Evolutionary conservation across 2,888 invertebrate genomes (phyloP).

Genomic region (Scrobipalpa atriplicella): DNA sequence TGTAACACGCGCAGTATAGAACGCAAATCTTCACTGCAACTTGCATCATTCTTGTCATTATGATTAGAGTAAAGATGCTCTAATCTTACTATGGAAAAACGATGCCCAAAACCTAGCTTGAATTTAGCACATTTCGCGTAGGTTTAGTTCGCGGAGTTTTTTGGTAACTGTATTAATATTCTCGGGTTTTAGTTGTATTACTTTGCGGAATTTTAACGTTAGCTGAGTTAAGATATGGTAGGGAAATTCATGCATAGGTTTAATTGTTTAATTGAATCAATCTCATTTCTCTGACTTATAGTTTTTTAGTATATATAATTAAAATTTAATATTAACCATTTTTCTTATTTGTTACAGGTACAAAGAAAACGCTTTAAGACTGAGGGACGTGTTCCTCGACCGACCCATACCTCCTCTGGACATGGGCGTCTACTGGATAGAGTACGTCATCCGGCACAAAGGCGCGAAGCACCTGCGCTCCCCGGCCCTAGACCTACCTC

Average conservation of each 20-base stretch:
- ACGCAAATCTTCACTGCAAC: constrained; percentile 5
- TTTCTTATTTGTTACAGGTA: constrained; percentile 70
- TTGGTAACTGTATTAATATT: too few relatives aligned
- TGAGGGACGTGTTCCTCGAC: constrained; percentile 81
- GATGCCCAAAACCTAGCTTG: too few relatives aligned
- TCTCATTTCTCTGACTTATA: not conserved
- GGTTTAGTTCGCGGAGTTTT: too few relatives aligned
- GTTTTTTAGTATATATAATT: not conserved
- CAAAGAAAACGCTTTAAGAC: constrained; percentile 69
- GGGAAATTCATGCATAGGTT: too few relatives aligned
- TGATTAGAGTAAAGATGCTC: not conserved
- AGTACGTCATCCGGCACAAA: constrained; percentile 83
- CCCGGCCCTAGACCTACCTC: constrained; percentile 73
- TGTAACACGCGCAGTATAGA: not conserved
- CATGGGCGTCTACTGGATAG: constrained; percentile 85
- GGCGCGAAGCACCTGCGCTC: constrained; percentile 79
- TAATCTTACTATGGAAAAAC: too few relatives aligned
- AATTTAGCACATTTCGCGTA: too few relatives aligned
- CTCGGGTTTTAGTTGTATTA: too few relatives aligned
- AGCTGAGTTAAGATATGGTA: too few relatives aligned
- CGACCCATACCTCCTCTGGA: constrained; percentile 82
- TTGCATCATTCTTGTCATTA: not conserved
- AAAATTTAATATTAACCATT: not conserved
- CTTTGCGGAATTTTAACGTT: too few relatives aligned
- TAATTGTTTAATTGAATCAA: too few relatives aligned